Conservation (phyloP, 2,113 vertebrate genomes). For the Seriola rivoliana region DNA sequence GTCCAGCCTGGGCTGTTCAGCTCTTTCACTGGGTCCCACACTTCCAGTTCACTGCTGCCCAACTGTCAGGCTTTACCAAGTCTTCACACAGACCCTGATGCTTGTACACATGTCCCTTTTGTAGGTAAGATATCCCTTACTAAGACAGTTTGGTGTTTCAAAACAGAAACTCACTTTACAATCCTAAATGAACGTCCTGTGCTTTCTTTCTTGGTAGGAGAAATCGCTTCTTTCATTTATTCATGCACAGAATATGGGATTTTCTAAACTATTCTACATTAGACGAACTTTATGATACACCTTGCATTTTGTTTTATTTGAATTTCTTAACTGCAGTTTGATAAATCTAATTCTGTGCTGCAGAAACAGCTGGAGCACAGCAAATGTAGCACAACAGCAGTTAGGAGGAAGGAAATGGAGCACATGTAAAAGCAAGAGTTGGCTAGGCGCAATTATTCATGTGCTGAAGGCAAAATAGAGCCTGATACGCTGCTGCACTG, state of each 20-base stretch:
- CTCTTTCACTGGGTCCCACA: slow-evolving; percentile 80
- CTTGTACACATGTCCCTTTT: slow-evolving; percentile 90
- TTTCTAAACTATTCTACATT: not conserved
- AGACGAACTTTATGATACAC: not conserved
- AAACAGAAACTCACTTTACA: not conserved
- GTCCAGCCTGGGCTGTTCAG: slow-evolving; percentile 55
- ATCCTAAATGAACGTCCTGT: not conserved
- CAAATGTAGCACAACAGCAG: not conserved
- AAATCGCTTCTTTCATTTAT: not conserved
- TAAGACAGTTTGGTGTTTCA: not conserved
- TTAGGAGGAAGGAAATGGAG: slow-evolving; percentile 14
- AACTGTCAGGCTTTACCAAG: slow-evolving; percentile 92
- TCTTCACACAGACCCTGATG: slow-evolving; percentile 82
- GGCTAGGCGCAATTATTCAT: not conserved
- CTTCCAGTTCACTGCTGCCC: slow-evolving; percentile 82
- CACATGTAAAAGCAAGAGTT: slow-evolving; percentile 14
- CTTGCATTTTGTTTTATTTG: not conserved
- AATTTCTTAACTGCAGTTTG: not conserved
- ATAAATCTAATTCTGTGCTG: not conserved
- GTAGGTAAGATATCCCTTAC: slow-evolving; percentile 85
- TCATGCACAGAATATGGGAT: too few relatives aligned
- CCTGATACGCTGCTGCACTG: slow-evolving; percentile 12
- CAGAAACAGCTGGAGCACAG: not conserved
- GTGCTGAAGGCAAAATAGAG: slow-evolving; percentile 20
- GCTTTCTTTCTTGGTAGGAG: not conserved